phyloP scores from a whole-genome alignment of 2,113 vertebrate species.

The Puffinus mauretanicus region DNA sequence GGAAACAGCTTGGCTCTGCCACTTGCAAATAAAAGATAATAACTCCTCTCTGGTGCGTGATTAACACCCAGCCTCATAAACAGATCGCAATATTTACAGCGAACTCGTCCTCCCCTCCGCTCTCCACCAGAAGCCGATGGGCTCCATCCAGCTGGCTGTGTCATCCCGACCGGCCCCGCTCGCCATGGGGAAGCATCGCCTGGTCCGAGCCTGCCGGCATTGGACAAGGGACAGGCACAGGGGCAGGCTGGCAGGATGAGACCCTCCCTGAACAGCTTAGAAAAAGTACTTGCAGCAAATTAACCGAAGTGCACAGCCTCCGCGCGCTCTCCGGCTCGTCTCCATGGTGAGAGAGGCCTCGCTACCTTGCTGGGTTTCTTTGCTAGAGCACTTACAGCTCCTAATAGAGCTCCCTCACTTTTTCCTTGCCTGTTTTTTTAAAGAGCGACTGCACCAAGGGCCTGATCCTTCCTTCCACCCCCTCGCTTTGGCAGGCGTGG shows the following conservation, averaged over 20 bases:
- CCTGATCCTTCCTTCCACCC: not conserved
- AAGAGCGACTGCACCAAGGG: fast-evolving
- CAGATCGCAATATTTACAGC: not conserved
- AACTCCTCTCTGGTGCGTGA: not conserved
- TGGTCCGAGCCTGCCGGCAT: fast-evolving
- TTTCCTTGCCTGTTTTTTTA: not conserved
- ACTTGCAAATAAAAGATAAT: not conserved
- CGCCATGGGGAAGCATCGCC: fast-evolving
- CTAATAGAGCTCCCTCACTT: not conserved
- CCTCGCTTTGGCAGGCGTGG: not conserved
- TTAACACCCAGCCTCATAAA: not conserved
- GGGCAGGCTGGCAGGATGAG: not conserved
- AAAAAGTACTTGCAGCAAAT: not conserved
- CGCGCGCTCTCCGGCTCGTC: not conserved
- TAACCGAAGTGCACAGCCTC: not conserved
- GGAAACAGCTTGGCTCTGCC: not conserved
- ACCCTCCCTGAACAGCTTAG: not conserved
- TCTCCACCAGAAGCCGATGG: not conserved
- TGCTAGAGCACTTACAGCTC: not conserved
- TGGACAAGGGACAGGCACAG: not conserved
- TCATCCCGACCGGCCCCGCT: fast-evolving
- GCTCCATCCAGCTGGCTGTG: not conserved
- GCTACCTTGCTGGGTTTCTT: not conserved
- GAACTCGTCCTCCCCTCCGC: fast-evolving
- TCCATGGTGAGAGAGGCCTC: conserved; percentile 46